These are phyloP conservation scores for Vandiemenella viatica DNA, from an alignment of 2,888 invertebrate genomes.

Conservation along the genomic window DNA sequence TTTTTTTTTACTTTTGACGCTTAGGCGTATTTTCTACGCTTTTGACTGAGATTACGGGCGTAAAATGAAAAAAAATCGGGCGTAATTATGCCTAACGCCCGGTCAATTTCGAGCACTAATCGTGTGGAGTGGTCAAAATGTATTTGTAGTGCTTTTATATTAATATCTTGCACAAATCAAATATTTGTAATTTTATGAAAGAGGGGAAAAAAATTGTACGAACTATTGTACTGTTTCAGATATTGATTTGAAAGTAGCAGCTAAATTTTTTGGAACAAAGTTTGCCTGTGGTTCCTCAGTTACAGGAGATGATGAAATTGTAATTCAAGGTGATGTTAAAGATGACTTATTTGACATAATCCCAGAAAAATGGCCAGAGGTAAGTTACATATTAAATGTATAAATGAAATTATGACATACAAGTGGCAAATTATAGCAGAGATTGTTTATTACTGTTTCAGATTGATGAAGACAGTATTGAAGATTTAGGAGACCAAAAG, in stretches of 20 bases:
- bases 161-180: too few relatives aligned
- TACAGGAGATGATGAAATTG: conserved; percentile 97
- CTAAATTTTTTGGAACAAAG: conserved; percentile 92
- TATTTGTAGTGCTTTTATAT: too few relatives aligned
- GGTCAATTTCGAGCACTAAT: too few relatives aligned
- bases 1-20: too few relatives aligned
- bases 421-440: background rate
- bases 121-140: too few relatives aligned
- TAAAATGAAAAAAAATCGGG: too few relatives aligned
- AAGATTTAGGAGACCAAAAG: conserved; percentile 83
- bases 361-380: conserved; percentile 96
- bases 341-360: conserved; percentile 96
- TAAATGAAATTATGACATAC: background rate
- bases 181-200: too few relatives aligned
- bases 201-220: too few relatives aligned
- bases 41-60: too few relatives aligned
- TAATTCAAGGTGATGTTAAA: conserved; percentile 97
- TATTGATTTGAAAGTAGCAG: conserved; percentile 93
- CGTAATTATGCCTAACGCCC: too few relatives aligned
- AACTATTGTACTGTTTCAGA: conserved; percentile 39
- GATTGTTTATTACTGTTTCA: conserved; percentile 33
- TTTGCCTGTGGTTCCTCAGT: conserved; percentile 99
- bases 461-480: conserved; percentile 85
- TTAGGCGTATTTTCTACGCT: too few relatives aligned
- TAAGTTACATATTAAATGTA: too few relatives aligned